A percentile compares a stretch with the other conserved stretches of the same genome.
phyloP scores from a whole-genome alignment of 2,888 invertebrate genomes.

The Lithophane leautieri region DNA sequence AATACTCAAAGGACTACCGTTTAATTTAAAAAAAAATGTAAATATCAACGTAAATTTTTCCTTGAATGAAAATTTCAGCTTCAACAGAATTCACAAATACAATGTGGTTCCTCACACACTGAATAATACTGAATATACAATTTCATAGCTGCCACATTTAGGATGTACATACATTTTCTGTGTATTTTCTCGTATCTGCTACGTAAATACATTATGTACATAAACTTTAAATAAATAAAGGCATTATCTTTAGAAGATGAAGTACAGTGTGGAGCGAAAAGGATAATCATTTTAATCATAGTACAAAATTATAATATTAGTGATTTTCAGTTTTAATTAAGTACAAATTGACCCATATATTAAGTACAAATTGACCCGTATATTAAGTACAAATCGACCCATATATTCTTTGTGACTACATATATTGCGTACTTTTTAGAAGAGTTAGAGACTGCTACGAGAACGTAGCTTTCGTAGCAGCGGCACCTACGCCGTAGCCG shows the following conservation, averaged over 20 bases:
- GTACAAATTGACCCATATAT: neutral
- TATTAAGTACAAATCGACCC: neutral
- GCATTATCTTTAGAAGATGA: neutral
- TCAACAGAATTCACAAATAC: constrained; percentile 50
- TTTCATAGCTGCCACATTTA: constrained; percentile 42
- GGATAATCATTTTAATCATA: neutral
- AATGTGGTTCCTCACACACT: constrained; percentile 28
- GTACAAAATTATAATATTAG: neutral
- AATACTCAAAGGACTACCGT: neutral
- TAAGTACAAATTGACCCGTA: neutral
- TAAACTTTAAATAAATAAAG: constrained; percentile 32
- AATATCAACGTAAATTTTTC: constrained; percentile 10
- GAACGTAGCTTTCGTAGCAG: constrained; percentile 7
- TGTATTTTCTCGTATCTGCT: constrained; percentile 19
- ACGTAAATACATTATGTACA: constrained; percentile 13
- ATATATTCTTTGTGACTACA: neutral
- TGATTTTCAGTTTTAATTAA: neutral
- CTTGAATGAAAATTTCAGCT: constrained; percentile 40
- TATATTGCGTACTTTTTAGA: too few species aligned
- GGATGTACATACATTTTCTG: constrained; percentile 51
- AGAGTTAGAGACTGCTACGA: neutral
- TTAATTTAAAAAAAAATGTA: neutral
- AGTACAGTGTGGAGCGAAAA: neutral
- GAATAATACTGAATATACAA: constrained; percentile 51
- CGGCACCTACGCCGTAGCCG: constrained; percentile 34